Evolutionary conservation across 2,113 vertebrate species (phyloP).

Genomic region (Urocolius indicus): DNA sequence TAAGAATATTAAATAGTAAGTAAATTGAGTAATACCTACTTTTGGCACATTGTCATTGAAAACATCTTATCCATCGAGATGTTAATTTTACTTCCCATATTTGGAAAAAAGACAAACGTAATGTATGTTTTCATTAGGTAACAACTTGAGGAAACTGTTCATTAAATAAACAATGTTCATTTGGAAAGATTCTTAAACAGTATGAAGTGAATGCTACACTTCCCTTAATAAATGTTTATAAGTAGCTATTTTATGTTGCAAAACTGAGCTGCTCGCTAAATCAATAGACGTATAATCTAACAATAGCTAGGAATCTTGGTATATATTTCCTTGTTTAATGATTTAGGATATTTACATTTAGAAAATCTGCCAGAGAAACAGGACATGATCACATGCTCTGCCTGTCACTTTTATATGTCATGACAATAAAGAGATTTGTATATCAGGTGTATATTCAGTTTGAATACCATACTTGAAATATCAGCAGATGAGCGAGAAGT

Average conservation of each 20-base stretch:
- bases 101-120: not conserved
- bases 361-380: not conserved
- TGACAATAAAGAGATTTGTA: not conserved
- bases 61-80: not conserved
- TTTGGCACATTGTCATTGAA: not conserved
- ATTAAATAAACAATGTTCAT: not conserved
- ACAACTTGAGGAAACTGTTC: not conserved
- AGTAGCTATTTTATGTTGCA: not conserved
- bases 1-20: not conserved
- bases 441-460: not conserved
- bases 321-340: not conserved
- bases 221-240: not conserved
- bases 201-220: not conserved
- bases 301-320: not conserved
- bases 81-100: not conserved
- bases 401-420: not conserved
- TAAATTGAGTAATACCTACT: not conserved
- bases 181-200: not conserved
- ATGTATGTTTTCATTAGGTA: not conserved
- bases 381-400: not conserved
- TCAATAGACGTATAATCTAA: not conserved
- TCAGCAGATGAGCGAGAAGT: not conserved
- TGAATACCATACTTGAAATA: not conserved
- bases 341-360: not conserved
- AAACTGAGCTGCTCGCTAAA: not conserved